Evolutionary conservation across 92 coral and sea anemone species (phyloP), one percentile per base, ranked within the genome.

Genomic region (Metridium senile): DNA sequence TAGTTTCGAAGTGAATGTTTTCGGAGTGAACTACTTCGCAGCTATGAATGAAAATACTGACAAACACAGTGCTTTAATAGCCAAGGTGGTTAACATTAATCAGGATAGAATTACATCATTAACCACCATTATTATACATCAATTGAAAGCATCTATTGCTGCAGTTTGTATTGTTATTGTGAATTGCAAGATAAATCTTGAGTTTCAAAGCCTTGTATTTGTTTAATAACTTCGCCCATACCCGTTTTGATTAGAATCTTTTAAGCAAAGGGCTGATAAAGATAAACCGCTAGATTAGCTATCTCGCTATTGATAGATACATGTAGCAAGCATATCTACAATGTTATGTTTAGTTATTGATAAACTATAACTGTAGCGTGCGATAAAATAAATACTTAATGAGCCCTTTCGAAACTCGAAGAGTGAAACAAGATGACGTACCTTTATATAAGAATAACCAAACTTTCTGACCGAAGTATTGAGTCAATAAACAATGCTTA

Each of bases 161-260:
- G 22, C 33, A 59, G 30, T 59, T 59, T 59, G 33, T 18, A 59
- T 23, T 59, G 66, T 63, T 63, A 61, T 61, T 61, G 32, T 21
- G 23, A 6, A 2, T 22, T 26, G 3, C 33, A 61, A 61, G 45
- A 35, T 39, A 3, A 4, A 20, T 29, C 1, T 63, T n/a, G n/a
- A n/a, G 45, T 31, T 31, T 31, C 13, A 20, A 31, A 31, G 28
- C 45, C 69, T 29, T 28, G 10, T 63, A 63, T 63, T 63, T 63
- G 69, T 63, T 63, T 63, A 28, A n/a, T n/a, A n/a, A 31, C 33
- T 63, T 63, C 43, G 13, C 17, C 69, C 20, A 63, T 63, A 63
- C 28, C 69, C 69, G 69, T 21, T 20, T 39, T 28, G 11, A 63
- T 63, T 63, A 23, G 45, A 63, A 31, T 29, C 39, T 21, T 63